Base-by-base conservation (phyloP, 2,113 vertebrate species). In the Hyla sarda region DNA sequence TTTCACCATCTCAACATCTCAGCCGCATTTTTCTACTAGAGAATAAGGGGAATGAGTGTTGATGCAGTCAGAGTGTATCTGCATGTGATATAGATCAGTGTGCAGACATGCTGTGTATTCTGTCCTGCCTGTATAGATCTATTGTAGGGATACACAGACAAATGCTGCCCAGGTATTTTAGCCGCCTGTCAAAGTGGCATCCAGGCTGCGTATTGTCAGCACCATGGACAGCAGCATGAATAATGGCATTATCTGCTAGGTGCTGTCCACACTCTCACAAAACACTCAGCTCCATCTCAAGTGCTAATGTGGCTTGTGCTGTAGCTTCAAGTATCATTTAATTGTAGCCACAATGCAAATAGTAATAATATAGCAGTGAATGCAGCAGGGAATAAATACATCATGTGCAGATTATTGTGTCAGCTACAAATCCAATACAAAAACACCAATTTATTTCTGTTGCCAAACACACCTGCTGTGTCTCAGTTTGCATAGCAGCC, bases 401-500 rank as follows among this genome's bases (percentile, higher is more conserved):
- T 56, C 75, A 69, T 78, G 45, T 19, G 30, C 14, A 45, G n/a
- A 45, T 58, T 80, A 65, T 79, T 41, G 60, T 86, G 83, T 67
- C 75, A 71, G 47, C 62, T 78, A 37, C 74, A 85, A 69, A 79
- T 79, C 60, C 84, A 78, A 34, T 79, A 54, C 58, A 79, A 78
- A 78, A 78, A 78, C 65, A 65, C 30, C 75, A 79, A 79, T 71
- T 67, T 79, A 75, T 78, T 73, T 72, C 78, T 72, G 16, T 48
- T 62, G 81, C 45, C 65, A 65, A 67, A 56, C 54, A 52, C 32
- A 83, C 72, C 45, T 74, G 54, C 76, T 78, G 75, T 85, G 48
- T 52, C 41, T 85, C 74, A 67, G 83, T 85, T 67, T 78, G 60
- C 84, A 78, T 41, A 69, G 84, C 84, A 85, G 84, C 30, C 75